Evolutionary conservation across 1,140 invertebrate genomes (phyloP), one percentile per base, ranked within the genome.

Genomic region (Polypedilum vanderplanki): DNA sequence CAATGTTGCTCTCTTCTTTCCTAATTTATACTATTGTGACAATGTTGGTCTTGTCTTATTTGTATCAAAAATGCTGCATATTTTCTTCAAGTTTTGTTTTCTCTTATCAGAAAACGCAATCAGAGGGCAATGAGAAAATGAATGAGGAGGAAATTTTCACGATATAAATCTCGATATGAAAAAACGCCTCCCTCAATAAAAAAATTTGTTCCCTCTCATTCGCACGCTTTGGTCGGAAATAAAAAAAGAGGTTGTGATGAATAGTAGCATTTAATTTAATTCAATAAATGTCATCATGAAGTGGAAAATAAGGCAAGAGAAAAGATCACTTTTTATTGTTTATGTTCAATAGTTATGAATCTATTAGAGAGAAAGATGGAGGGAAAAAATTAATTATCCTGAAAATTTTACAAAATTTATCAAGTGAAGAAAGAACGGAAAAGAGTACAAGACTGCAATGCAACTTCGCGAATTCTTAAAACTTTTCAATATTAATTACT

Each of bases 401-500:
- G 3, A 15, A 57, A 57, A 57, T 46, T 46, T 10, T 46, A 10
- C 2, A 1, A 10, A 8, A 46, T 57, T 57, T 57, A n/a, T 4
- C 3, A n/a, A 57, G 10, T 4, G 4, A 57, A 57, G 46, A n/a
- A 12, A 57, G 12, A 57, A 12, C 12, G 46, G 46, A 57, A 57
- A 57, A n/a, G 46, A n/a, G 12, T 12, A 3, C 24, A 33, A n/a
- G n/a, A 33, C 24, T 3, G 24, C 1, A 33, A 3, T 57, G 46
- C 12, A 57, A 57, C 46, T 57, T 57, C 46, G 46, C 46, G 46
- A 57, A n/a, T 57, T 57, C n/a, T 57, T 57, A n/a, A 70, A 70
- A 70, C n/a, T 70, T 70, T 70, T 20, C 18, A 20, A 9, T 70
- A 70, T 70, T 70, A 70, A 70, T 70, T 70, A 70, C 65, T 22